Evolutionary conservation across 2,888 invertebrate genomes (phyloP).

Genomic region (Drosophila sordidula): DNA sequence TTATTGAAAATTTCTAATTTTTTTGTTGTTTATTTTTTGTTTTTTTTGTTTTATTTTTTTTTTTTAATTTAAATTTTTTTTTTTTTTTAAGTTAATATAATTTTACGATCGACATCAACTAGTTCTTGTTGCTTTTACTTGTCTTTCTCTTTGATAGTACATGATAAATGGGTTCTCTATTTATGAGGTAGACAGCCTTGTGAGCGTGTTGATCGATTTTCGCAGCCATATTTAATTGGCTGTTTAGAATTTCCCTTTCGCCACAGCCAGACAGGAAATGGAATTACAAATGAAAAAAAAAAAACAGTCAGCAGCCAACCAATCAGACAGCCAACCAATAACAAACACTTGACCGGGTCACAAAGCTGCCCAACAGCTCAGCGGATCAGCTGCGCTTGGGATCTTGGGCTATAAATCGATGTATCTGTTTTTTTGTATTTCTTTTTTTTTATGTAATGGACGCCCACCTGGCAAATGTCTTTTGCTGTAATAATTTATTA

Average conservation of each 20-base stretch:
- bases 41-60: too few relatives aligned
- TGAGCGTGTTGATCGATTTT: slow-evolving; percentile 1
- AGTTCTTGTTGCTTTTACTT: background rate
- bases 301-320: background rate
- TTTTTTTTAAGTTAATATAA: background rate
- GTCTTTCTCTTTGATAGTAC: background rate
- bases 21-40: too few relatives aligned
- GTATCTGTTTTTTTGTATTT: slow-evolving; percentile 30
- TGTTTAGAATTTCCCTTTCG: slow-evolving; percentile 14
- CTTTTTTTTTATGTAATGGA: slow-evolving; percentile 40
- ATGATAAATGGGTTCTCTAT: slow-evolving; percentile 20
- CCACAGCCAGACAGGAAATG: slow-evolving; percentile 35
- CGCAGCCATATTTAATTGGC: slow-evolving; percentile 17
- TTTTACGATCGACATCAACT: background rate
- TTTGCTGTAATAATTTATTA: slow-evolving; percentile 79
- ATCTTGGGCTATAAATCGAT: slow-evolving; percentile 42
- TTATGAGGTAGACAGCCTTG: slow-evolving; percentile 33
- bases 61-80: too few relatives aligned
- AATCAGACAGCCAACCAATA: slow-evolving; percentile 9
- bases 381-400: slow-evolving; percentile 1
- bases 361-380: slow-evolving; percentile 20
- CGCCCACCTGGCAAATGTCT: slow-evolving; percentile 68
- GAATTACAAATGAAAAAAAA: slow-evolving; percentile 31
- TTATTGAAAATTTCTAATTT: too few relatives aligned
- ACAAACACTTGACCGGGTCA: slow-evolving; percentile 44